phyloP scores from a whole-genome alignment of 2,797 vertebrate genomes.

The Hybognathus amarus region DNA sequence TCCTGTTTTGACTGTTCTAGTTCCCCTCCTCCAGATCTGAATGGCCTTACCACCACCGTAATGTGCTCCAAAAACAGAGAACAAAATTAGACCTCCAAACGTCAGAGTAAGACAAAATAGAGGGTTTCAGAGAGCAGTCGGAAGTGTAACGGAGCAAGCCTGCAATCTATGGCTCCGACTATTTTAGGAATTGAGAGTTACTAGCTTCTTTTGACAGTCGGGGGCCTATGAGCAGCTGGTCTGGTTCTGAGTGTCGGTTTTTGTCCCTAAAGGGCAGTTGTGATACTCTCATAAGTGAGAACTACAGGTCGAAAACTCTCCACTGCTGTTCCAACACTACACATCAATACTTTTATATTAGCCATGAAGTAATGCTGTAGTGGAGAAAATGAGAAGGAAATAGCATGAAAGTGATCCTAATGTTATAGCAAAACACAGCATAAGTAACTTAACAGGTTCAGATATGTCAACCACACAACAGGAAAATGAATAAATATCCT shows the following conservation, averaged over 20 bases:
- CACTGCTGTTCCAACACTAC: neutral
- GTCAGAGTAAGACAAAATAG: constrained; percentile 47
- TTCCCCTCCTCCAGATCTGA: constrained; percentile 29
- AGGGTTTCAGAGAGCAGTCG: constrained; percentile 48
- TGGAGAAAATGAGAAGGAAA: constrained; percentile 22
- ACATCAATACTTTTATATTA: neutral
- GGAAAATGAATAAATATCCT: constrained; percentile 37
- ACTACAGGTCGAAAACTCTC: constrained; percentile 18
- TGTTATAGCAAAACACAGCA: constrained; percentile 4
- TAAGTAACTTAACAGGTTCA: constrained; percentile 13
- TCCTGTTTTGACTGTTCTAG: constrained; percentile 34
- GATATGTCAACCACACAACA: constrained; percentile 31
- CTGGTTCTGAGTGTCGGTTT: constrained; percentile 29
- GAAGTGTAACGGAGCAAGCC: constrained; percentile 47
- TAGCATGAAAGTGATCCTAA: neutral
- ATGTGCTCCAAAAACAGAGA: constrained; percentile 30
- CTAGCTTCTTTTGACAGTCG: constrained; percentile 36
- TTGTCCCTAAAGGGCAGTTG: constrained; percentile 16
- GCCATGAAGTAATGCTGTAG: neutral
- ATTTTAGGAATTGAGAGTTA: constrained; percentile 56
- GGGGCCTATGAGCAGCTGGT: constrained; percentile 42
- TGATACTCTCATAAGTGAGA: constrained; percentile 4
- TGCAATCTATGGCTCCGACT: constrained; percentile 54
- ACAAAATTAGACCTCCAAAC: constrained; percentile 49
- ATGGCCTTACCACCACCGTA: neutral